Conservation (phyloP, 1,140 invertebrate species). For the Diorhabda elongata region DNA sequence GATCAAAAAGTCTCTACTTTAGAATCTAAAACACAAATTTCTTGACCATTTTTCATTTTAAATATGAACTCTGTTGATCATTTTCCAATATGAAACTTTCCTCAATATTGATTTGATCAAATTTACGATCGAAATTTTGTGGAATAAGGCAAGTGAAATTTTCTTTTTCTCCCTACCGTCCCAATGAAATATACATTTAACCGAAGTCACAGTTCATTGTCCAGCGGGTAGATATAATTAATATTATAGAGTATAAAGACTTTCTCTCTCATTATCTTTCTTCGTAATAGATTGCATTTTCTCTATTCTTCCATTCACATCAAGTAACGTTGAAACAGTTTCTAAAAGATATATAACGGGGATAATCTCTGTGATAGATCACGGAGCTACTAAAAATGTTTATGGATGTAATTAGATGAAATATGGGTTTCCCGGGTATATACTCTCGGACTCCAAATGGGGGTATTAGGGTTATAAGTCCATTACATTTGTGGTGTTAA, state of each 20-base stretch:
- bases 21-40: no score
- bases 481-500: conserved; percentile 2
- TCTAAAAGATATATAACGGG: neutral
- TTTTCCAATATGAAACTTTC: no score
- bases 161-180: no score
- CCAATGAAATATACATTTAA: no score
- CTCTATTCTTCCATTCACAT: neutral
- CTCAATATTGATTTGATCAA: no score
- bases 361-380: neutral
- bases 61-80: no score
- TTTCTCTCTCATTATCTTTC: neutral
- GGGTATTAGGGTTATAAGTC: conserved; percentile 2
- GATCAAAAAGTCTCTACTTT: no score
- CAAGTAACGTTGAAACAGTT: neutral
- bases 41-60: no score
- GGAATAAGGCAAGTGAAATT: no score
- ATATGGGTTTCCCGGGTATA: neutral
- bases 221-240: no score
- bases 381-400: neutral
- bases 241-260: neutral
- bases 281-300: neutral
- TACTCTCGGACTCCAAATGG: neutral
- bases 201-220: no score
- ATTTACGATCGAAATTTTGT: no score
- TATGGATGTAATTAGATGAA: conserved; percentile 3